Base-by-base conservation (phyloP, 1,140 invertebrate genomes). In the Caenorhabditis tropicalis region DNA sequence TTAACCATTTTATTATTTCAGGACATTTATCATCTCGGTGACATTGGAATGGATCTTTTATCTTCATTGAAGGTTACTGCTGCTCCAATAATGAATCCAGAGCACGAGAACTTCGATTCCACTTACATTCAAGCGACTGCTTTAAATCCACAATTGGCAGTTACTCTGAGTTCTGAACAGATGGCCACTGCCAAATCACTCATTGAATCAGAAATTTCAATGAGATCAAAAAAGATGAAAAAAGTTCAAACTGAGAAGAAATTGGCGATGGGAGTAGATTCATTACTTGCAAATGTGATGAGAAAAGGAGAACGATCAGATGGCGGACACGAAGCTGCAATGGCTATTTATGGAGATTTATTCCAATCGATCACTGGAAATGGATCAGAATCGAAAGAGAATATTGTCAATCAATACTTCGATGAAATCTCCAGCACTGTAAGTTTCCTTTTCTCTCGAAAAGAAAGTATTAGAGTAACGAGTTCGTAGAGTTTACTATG, bases 371-470 rank as follows among this genome's bases (percentile, higher is more conserved):
- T 49, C 3, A 48, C 49, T 27, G 80, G 58, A 85, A 82, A 33
- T 33, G 82, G 7, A 21, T 51, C n/a, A 9, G 27, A 70, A 56
- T 81, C 53, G 24, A 88, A 83, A 81, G 86, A 89, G 56, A 82
- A 87, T 4, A 86, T 88, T 60, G 86, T 88, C 0, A 83, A 88
- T 46, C 29, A 88, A 16, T 88, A 88, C 43, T 89, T 88, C 53
- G 88, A 88, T 74, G 88, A 88, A 39, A 51, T 88, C 33, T 43
- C 60, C 27, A 70, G 24, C 46, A 46, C 33, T 0, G 81, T 82
- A 27, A 82, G 81, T 60, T 82, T 29, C 5, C n/a, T 53, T 53
- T 36, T 2, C 0, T 12, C 46, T 74, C 12, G n/a, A n/a, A n/a
- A n/a, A n/a, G n/a, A n/a, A n/a, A n/a, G n/a, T n/a, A n/a, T n/a